Conservation (phyloP, 1,140 invertebrate species). For the Monomorium pharaonis region DNA sequence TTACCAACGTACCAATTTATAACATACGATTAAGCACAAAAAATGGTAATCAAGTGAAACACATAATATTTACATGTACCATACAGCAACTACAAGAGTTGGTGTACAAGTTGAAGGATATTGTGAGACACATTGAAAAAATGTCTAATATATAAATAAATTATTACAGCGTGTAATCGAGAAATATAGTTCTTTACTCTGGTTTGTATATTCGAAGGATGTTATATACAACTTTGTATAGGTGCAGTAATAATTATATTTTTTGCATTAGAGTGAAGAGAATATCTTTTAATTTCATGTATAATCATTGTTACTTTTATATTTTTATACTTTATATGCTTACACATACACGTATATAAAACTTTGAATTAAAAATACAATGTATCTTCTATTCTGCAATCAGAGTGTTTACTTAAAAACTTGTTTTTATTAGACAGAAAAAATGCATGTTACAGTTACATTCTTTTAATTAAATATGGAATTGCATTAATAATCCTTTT, state of each 20-base stretch:
- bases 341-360: conserved; percentile 75
- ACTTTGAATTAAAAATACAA: conserved; percentile 83
- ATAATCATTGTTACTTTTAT: conserved; percentile 73
- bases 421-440: conserved; percentile 76
- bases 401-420: conserved; percentile 78
- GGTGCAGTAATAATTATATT: conserved; percentile 81
- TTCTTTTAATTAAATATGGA: conserved; percentile 78
- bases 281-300: conserved; percentile 75
- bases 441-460: conserved; percentile 72
- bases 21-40: conserved; percentile 83
- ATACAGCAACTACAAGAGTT: conserved; percentile 88
- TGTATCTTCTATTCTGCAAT: conserved; percentile 71
- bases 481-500: conserved; percentile 79
- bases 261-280: conserved; percentile 78
- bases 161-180: conserved; percentile 10
- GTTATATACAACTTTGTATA: conserved; percentile 61
- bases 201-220: conserved; percentile 47
- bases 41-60: conserved; percentile 81
- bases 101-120: conserved; percentile 88
- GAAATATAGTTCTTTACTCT: neutral
- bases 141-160: conserved; percentile 73
- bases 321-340: conserved; percentile 53
- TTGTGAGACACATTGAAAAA: conserved; percentile 87
- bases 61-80: conserved; percentile 87
- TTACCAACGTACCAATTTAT: conserved; percentile 81